phyloP scores from a whole-genome alignment of 2,113 vertebrate species.

The Xiphophorus hellerii region DNA sequence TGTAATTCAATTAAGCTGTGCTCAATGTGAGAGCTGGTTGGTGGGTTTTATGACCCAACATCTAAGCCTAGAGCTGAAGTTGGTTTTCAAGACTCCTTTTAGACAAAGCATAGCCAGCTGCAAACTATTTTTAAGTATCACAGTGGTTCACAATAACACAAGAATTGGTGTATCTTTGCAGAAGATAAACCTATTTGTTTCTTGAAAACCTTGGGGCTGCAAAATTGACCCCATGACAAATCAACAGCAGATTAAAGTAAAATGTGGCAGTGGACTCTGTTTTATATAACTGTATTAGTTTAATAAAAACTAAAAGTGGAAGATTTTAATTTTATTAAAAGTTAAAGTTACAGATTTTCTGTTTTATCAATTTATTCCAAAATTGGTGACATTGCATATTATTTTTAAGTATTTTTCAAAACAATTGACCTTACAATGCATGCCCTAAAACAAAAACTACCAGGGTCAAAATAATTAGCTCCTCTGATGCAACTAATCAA shows the following conservation, averaged over 20 bases:
- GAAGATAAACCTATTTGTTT: constrained; percentile 4
- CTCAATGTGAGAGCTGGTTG: constrained; percentile 36
- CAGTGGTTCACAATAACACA: background rate
- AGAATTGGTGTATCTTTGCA: background rate
- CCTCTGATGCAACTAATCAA: too few relatives aligned
- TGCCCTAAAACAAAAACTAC: too few relatives aligned
- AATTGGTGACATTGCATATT: background rate
- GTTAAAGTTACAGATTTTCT: background rate
- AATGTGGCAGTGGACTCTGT: background rate
- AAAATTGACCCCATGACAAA: background rate
- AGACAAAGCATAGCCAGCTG: constrained; percentile 10
- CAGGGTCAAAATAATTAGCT: too few relatives aligned
- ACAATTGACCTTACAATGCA: too few relatives aligned
- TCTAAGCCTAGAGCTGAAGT: constrained; percentile 18
- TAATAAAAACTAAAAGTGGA: background rate
- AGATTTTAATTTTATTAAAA: background rate
- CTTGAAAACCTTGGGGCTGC: background rate
- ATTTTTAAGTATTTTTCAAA: background rate
- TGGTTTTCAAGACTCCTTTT: constrained; percentile 10
- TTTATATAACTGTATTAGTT: background rate
- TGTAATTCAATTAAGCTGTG: constrained; percentile 53
- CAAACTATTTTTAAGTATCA: background rate
- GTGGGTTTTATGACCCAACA: constrained; percentile 44
- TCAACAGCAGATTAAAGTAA: background rate
- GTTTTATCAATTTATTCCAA: background rate